Percentiles rank a stretch among this genome's conserved stretches.
Conservation (phyloP, 2,113 vertebrate species). For the Centropristis striata region DNA sequence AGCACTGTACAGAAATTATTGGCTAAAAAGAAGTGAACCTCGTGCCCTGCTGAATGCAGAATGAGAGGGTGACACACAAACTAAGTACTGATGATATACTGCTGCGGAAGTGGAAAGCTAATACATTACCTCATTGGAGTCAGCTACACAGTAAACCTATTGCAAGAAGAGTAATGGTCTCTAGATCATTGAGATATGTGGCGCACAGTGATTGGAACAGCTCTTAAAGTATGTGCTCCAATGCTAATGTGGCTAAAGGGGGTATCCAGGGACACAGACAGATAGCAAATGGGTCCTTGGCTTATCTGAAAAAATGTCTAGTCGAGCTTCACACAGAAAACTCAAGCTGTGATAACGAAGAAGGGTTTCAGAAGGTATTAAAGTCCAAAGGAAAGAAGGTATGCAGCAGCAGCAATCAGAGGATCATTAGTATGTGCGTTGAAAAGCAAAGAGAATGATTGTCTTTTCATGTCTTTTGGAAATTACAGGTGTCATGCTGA, state of each 20-base stretch:
- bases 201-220: slow-evolving; percentile 21
- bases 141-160: slow-evolving; percentile 20
- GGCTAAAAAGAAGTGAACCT: neutral
- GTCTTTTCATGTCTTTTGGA: slow-evolving; percentile 1
- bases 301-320: slow-evolving; percentile 14
- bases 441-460: slow-evolving; percentile 5
- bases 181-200: slow-evolving; percentile 37
- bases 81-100: slow-evolving; percentile 1
- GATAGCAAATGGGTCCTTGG: slow-evolving; percentile 28
- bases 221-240: slow-evolving; percentile 13
- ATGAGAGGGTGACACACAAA: neutral
- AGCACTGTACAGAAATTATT: neutral
- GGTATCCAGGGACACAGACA: slow-evolving; percentile 25
- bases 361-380: slow-evolving; percentile 17
- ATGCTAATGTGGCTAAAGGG: slow-evolving; percentile 37
- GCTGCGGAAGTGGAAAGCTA: slow-evolving; percentile 18
- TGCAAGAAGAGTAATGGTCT: slow-evolving; percentile 18
- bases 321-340: slow-evolving; percentile 12
- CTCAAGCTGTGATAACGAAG: slow-evolving; percentile 5
- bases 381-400: slow-evolving; percentile 3
- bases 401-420: slow-evolving; percentile 1
- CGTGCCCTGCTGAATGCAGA: neutral
- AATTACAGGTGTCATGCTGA: slow-evolving; percentile 15
- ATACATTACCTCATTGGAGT: slow-evolving; percentile 22
- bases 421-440: neutral